phyloP scores from a whole-genome alignment of 2,113 vertebrate genomes.

The Oncorhynchus tshawytscha region DNA sequence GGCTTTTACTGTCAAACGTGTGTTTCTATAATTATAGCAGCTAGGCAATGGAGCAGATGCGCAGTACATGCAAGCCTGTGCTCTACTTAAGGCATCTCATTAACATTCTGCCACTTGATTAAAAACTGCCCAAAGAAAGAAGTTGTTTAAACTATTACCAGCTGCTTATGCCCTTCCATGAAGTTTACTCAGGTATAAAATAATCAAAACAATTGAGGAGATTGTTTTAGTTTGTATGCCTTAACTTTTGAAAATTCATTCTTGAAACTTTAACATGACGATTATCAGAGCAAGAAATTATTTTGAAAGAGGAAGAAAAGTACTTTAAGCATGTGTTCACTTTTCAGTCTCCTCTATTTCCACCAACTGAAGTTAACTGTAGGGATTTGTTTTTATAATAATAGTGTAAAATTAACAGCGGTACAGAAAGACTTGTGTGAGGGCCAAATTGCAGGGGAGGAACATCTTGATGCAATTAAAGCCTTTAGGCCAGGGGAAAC shows the following conservation, averaged over 20 bases:
- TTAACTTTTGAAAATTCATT: neutral
- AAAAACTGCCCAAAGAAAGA: neutral
- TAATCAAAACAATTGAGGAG: neutral
- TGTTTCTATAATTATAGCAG: neutral
- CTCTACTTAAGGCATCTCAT: neutral
- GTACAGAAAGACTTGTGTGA: no score
- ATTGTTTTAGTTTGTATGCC: neutral
- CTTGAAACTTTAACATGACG: neutral
- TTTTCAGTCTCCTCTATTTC: no score
- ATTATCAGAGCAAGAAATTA: neutral
- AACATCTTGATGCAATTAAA: neutral
- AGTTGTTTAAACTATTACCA: neutral
- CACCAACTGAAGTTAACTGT: no score
- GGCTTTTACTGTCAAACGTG: neutral
- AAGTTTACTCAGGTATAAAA: neutral
- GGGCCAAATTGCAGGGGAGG: no score
- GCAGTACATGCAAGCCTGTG: neutral
- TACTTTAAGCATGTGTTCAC: no score
- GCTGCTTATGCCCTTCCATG: neutral
- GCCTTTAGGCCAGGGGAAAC: no score
- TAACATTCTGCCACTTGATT: neutral
- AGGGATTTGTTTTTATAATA: no score
- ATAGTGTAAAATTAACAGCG: no score
- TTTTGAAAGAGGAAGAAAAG: neutral
- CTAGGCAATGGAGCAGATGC: neutral